Conservation (phyloP, 1,140 invertebrate species). For the Magallana gigas region DNA sequence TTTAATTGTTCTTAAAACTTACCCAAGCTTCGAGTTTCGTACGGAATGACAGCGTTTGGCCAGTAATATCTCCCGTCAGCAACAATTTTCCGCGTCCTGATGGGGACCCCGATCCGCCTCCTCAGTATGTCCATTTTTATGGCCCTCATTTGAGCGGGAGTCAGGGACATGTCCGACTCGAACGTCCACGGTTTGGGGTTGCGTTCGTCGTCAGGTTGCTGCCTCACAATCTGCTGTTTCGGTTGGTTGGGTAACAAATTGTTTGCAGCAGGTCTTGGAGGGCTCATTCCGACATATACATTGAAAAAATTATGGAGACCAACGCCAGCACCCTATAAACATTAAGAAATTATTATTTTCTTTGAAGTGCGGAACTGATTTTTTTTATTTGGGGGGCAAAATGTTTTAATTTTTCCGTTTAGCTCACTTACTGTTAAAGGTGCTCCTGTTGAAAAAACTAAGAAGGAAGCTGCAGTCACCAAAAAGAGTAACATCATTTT, state of each 20-base stretch:
- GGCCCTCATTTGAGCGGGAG: neutral
- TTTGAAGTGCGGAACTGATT: neutral
- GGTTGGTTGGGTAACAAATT: neutral
- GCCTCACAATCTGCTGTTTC: neutral
- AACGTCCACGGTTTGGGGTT: slow-evolving; percentile 19
- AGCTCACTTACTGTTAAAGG: slow-evolving; percentile 1
- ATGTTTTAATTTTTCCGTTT: neutral
- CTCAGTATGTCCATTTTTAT: neutral
- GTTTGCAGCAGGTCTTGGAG: neutral
- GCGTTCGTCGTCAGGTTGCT: neutral
- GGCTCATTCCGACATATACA: slow-evolving; percentile 4
- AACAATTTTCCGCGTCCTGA: neutral
- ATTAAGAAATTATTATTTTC: neutral
- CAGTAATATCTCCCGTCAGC: neutral
- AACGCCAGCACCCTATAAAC: neutral
- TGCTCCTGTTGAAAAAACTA: neutral
- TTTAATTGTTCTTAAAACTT: neutral
- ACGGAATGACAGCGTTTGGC: neutral
- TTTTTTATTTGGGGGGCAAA: neutral
- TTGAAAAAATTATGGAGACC: slow-evolving; percentile 19
- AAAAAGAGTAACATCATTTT: slow-evolving; percentile 1
- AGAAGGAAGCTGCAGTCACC: neutral
- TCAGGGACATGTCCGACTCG: slow-evolving; percentile 8
- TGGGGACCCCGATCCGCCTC: neutral
- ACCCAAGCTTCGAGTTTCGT: neutral